Base-by-base conservation (phyloP, 2,113 vertebrate species). In the Brienomyrus longianalis region DNA sequence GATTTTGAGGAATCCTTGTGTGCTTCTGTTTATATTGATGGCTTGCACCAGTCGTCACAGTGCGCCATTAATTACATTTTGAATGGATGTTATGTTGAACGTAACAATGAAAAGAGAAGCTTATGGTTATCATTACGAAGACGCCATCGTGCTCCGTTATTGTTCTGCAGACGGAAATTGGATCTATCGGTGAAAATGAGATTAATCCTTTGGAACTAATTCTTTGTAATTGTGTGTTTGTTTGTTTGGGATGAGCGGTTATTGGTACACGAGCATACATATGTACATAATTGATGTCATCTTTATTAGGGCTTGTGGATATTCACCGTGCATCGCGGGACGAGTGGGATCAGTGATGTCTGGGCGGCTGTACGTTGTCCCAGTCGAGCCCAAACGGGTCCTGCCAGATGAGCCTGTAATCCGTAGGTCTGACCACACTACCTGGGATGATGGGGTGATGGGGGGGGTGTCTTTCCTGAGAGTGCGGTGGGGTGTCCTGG, bases 361-460 rank as follows among this genome's bases (percentile, higher is more conserved):
- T 86, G 89, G 92, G 89, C 90, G 92, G 95, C 93, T 92, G 94
- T 90, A 94, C 62, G 50, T 91, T 90, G 91, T 90, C 51, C 56
- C 85, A 89, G 74, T 92, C 92, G 92, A 94, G 94, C 93, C 90
- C 84, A 19, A 90, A 62, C 92, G 88, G 93, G 94, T 94, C 94
- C 93, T 95, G 93, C 93, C 70, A 15, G 62, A 89, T 88, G 88
- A n/a, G 88, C 94, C 91, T 91, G 93, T 95, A 94, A 95, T 95
- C 94, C 91, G 95, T 94, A 90, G 91, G 2, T 59, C 11, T 27
- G 39, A 6, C 35, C 86, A n/a, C 48, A 31, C 39, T 1, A 31
- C 59, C 10, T 50, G 5, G 90, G 54, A 90, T 39, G 56, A 39
- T 15, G 15, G 70, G 31, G 62, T 56, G 5, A 56, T 19, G n/a